Conservation (phyloP, 2,797 vertebrate genomes). For the Sebastes elongatus region DNA sequence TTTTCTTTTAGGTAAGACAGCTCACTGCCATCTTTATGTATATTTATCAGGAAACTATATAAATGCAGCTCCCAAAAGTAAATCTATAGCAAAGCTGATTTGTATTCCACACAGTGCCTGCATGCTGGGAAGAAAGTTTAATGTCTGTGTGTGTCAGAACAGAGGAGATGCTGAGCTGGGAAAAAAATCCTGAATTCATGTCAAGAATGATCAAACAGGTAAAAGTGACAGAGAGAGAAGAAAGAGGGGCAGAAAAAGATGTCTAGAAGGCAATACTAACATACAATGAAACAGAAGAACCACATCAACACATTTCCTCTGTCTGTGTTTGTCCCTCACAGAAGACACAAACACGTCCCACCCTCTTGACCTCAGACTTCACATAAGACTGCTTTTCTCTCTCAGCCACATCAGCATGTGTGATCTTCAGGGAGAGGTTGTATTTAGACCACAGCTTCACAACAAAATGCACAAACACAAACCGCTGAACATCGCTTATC, state of each 20-base stretch:
- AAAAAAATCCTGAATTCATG: slow-evolving; percentile 39
- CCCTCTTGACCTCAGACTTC: slow-evolving; percentile 39
- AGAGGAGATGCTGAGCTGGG: slow-evolving; percentile 60
- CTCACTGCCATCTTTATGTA: not conserved
- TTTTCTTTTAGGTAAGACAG: not conserved
- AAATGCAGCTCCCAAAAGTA: slow-evolving; percentile 13
- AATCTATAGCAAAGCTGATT: slow-evolving; percentile 49
- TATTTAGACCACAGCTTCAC: slow-evolving; percentile 49
- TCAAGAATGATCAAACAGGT: slow-evolving; percentile 55
- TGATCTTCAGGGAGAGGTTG: slow-evolving; percentile 31
- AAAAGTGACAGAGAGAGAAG: slow-evolving; percentile 4
- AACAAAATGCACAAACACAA: slow-evolving; percentile 54
- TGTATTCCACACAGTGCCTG: slow-evolving; percentile 50
- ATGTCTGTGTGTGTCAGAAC: slow-evolving; percentile 23
- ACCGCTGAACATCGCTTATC: slow-evolving; percentile 39
- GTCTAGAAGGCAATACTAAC: not conserved
- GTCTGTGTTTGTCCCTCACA: not conserved
- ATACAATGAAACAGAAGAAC: not conserved
- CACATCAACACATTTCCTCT: not conserved
- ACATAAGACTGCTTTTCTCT: slow-evolving; percentile 8
- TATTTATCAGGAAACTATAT: not conserved
- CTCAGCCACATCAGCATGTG: slow-evolving; percentile 28
- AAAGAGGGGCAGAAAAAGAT: not conserved
- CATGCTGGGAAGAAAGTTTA: slow-evolving; percentile 15
- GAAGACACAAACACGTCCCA: slow-evolving; percentile 3